Base-by-base conservation (phyloP, 2,888 invertebrate genomes). In the Gymnoscelis rufifasciata region DNA sequence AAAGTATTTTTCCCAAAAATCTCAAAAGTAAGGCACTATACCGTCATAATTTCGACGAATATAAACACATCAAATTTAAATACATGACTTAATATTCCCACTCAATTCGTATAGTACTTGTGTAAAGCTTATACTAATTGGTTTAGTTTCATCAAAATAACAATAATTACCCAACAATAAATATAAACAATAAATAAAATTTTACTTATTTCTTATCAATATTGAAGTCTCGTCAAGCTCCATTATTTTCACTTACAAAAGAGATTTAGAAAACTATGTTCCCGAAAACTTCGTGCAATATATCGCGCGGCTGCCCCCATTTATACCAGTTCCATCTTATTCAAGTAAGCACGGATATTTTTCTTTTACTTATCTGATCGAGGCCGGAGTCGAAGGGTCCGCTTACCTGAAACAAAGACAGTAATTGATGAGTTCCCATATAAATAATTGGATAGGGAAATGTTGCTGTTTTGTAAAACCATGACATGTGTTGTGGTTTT, bases 321-420 rank as follows among this genome's bases (percentile, higher is more conserved):
- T 58, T 58, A 60, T 58, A 54, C 52, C 54, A 57, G 52, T 59
- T 59, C 51, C 56, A 58, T 58, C 55, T 61, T 57, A 59, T 53
- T 60, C 56, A 53, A 47, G 51, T 54, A 54, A 47, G 58, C 49
- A 50, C 43, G 46, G 53, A 48, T 45, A 61, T 65, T 57, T 64
- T 52, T 60, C 53, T 59, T 61, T 57, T 64, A 72, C 71, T 70
- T 69, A 69, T 68, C 68, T 59, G 57, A 59, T 66, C 44, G 54
- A 51, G 38, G 31, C 51, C 49, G 56, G 35, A 42, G 29, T 35
- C 41, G 43, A 33, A 40, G 37, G 58, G 62, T 68, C 57, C 57
- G 58, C 73, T 78, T 78, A 79, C 79, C 79, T 79, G 78, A 60
- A 79, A 76, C 68, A 74, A 76, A 71, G 59, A 74, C 49, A 60